phyloP scores from a whole-genome alignment of 2,888 invertebrate species.

The Eupithecia subfuscata region DNA sequence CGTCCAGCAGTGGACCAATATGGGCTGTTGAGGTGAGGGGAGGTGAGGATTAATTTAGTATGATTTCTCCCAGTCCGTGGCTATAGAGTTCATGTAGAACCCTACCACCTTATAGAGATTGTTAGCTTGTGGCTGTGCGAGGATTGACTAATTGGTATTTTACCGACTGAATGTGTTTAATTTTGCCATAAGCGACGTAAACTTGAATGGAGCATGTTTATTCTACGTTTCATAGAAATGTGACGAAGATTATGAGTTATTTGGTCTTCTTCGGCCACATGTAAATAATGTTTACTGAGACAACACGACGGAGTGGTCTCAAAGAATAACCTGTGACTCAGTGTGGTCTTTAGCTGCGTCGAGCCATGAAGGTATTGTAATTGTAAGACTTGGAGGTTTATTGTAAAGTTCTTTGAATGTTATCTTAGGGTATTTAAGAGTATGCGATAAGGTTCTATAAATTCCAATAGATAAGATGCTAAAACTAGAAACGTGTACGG shows the following conservation, averaged over 20 bases:
- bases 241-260: constrained; percentile 34
- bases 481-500: not conserved
- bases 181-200: constrained; percentile 8
- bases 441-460: constrained; percentile 8
- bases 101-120: not conserved
- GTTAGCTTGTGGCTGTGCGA: not conserved
- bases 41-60: not conserved
- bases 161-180: not conserved
- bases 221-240: constrained; percentile 30
- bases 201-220: constrained; percentile 18
- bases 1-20: not conserved
- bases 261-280: constrained; percentile 36
- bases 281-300: constrained; percentile 52
- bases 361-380: constrained; percentile 8
- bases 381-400: constrained; percentile 16
- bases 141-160: constrained; percentile 3
- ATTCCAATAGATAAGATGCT: constrained; percentile 17
- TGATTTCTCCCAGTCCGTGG: not conserved
- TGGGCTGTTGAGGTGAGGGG: not conserved
- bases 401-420: constrained; percentile 37
- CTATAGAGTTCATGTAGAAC: not conserved
- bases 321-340: constrained; percentile 40
- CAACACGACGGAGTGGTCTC: constrained; percentile 44
- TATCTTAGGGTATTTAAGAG: constrained; percentile 29
- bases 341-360: constrained; percentile 16